Evolutionary conservation across 2,888 invertebrate genomes (phyloP).

Genomic region (Melikaiella ostensackeni): DNA sequence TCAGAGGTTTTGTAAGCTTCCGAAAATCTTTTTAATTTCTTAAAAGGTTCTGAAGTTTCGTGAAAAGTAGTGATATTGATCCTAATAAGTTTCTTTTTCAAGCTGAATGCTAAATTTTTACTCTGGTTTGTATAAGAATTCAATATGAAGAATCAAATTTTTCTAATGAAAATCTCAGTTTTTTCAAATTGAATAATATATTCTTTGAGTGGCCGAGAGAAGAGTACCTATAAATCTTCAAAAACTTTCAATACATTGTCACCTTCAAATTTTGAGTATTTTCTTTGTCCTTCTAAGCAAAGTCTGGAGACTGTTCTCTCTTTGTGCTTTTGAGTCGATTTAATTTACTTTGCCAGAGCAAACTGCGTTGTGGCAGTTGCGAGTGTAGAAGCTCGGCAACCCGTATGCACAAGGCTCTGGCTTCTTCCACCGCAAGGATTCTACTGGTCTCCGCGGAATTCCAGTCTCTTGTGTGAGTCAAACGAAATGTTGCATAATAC

Average conservation of each 20-base stretch:
- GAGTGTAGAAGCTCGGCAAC: conserved; percentile 28
- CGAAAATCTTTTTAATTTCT: too few relatives aligned
- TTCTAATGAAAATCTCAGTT: too few relatives aligned
- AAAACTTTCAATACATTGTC: conserved; percentile 6
- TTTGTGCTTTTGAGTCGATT: conserved; percentile 33
- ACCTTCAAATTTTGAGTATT: conserved; percentile 9
- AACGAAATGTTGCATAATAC: conserved; percentile 52
- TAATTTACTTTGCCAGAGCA: conserved; percentile 27
- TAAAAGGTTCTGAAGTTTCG: too few relatives aligned
- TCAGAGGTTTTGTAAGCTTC: too few relatives aligned
- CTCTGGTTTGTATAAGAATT: too few relatives aligned
- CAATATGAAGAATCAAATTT: too few relatives aligned
- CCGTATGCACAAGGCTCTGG: conserved; percentile 39
- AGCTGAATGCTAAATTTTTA: too few relatives aligned
- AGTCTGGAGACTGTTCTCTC: conserved; percentile 27
- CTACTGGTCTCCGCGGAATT: conserved; percentile 46
- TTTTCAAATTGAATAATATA: too few relatives aligned
- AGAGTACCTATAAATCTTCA: neutral
- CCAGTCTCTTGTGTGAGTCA: conserved; percentile 44
- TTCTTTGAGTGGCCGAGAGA: neutral
- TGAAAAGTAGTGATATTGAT: too few relatives aligned
- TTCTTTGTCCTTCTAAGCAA: conserved; percentile 34
- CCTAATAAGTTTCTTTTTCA: too few relatives aligned
- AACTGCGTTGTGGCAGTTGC: conserved; percentile 40
- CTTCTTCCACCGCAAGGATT: conserved; percentile 43